Evolutionary conservation across 1,140 invertebrate species (phyloP).

Genomic region (Vanessa atalanta): DNA sequence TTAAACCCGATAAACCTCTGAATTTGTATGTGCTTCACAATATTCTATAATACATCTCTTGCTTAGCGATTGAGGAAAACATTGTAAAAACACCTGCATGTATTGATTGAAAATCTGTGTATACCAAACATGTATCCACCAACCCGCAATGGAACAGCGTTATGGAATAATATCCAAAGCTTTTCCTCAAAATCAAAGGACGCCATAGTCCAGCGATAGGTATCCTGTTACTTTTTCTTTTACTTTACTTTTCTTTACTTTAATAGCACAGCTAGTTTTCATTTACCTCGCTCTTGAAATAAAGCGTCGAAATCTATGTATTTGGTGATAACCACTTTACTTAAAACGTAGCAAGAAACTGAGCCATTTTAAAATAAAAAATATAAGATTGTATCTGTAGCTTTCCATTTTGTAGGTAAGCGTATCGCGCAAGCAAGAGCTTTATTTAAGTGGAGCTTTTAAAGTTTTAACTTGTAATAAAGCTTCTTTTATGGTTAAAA

Average conservation of each 20-base stretch:
- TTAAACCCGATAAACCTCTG: no score
- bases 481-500: constrained; percentile 37
- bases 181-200: no score
- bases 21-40: no score
- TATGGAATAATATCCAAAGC: no score
- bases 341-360: constrained; percentile 12
- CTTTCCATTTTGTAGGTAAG: constrained; percentile 27
- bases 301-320: background rate
- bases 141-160: no score
- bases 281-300: background rate
- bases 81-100: no score
- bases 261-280: background rate
- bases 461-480: constrained; percentile 40
- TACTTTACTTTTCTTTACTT: background rate
- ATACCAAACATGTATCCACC: no score
- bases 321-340: constrained; percentile 1
- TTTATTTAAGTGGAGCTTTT: constrained; percentile 37
- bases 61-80: no score
- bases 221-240: no score
- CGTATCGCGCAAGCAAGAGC: constrained; percentile 30
- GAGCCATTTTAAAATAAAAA: constrained; percentile 14
- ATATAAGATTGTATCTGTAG: constrained; percentile 26
- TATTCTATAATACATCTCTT: no score
- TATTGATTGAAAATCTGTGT: no score
- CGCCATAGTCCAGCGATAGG: no score